Conservation (phyloP, 2,888 invertebrate genomes). For the Eucera pruinosa region DNA sequence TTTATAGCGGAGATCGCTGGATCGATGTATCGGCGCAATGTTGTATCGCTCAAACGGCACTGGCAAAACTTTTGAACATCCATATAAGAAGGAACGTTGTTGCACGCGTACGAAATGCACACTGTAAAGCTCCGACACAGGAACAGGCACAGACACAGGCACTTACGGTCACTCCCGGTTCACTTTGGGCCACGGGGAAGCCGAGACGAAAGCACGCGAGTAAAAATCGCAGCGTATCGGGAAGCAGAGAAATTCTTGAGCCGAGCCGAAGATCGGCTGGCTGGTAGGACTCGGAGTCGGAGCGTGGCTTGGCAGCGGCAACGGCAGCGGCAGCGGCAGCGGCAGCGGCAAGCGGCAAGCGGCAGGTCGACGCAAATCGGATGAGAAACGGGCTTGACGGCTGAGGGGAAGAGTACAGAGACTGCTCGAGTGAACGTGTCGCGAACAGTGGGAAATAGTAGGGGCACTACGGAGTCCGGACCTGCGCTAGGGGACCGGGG, state of each 20-base stretch:
- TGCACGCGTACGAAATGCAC: too few species aligned
- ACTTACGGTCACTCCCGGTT: neutral
- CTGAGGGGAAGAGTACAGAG: slow-evolving; percentile 38
- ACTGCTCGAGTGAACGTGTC: slow-evolving; percentile 52
- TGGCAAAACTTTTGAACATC: too few species aligned
- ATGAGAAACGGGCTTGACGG: slow-evolving; percentile 65
- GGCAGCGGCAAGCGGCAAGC: too few species aligned
- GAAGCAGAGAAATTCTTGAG: slow-evolving; percentile 31
- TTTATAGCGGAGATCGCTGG: too few species aligned
- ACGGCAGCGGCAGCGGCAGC: too few species aligned
- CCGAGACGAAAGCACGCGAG: neutral
- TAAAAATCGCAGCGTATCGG: slow-evolving; percentile 1
- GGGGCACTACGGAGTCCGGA: slow-evolving; percentile 31
- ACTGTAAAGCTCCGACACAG: too few species aligned
- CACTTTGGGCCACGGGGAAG: slow-evolving; percentile 2
- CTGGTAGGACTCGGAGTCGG: too few species aligned
- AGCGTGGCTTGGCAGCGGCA: slow-evolving; percentile 56
- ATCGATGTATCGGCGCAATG: too few species aligned
- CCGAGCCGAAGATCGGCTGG: slow-evolving; percentile 34
- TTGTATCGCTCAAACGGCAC: too few species aligned
- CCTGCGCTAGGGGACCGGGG: slow-evolving; percentile 47
- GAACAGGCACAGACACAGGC: too few species aligned
- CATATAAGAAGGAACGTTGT: too few species aligned
- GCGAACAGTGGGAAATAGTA: slow-evolving; percentile 33
- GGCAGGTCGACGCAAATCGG: slow-evolving; percentile 68